Evolutionary conservation across 2,888 invertebrate genomes (phyloP).

Genomic region (Erpobdella octoculata): DNA sequence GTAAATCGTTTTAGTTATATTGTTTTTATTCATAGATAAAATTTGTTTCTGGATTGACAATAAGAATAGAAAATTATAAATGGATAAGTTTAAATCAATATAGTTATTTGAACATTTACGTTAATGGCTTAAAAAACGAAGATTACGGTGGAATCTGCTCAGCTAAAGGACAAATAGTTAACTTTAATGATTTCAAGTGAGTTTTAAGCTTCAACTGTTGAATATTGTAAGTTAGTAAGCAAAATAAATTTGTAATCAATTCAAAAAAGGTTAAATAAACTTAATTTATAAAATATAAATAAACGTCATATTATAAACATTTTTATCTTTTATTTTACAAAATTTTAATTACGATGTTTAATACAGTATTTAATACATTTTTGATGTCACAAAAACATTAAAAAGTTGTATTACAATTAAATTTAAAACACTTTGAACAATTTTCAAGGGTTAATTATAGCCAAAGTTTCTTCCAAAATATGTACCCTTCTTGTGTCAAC

Average conservation of each 20-base stretch:
- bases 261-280: background rate
- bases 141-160: background rate
- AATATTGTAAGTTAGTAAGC: too few species aligned
- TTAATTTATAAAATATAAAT: background rate
- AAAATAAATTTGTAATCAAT: background rate
- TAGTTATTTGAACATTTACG: background rate
- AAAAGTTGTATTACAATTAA: too few species aligned
- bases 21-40: background rate
- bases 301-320: too few species aligned
- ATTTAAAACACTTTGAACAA: background rate
- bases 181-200: background rate
- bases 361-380: too few species aligned
- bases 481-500: background rate
- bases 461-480: background rate
- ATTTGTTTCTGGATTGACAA: background rate
- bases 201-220: too few species aligned
- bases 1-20: background rate
- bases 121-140: slow-evolving; percentile 7
- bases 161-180: background rate
- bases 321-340: too few species aligned
- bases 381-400: too few species aligned
- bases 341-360: too few species aligned
- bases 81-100: background rate
- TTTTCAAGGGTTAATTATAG: background rate
- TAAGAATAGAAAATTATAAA: too few species aligned